These are phyloP conservation scores for Coracopsis vasa DNA, from an alignment of 2,113 vertebrate genomes.

Conservation along the genomic window DNA sequence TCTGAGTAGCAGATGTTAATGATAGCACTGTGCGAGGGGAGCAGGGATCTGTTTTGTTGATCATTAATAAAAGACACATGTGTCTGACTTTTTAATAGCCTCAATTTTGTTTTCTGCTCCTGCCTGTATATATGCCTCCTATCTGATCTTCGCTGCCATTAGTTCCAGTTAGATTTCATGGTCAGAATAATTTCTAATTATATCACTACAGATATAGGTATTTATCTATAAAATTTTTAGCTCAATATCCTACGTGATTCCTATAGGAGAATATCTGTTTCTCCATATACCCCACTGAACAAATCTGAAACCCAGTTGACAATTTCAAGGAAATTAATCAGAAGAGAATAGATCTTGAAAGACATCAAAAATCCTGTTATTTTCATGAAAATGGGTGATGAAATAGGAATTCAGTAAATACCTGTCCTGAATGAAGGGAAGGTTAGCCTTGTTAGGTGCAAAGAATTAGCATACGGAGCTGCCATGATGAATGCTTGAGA, in stretches of 20 bases:
- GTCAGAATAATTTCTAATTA: not conserved
- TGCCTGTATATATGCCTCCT: not conserved
- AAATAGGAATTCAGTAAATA: not conserved
- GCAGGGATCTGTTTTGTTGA: not conserved
- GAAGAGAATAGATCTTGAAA: not conserved
- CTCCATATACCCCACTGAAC: not conserved
- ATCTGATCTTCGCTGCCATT: not conserved
- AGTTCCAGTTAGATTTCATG: not conserved
- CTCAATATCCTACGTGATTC: not conserved
- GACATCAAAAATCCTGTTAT: not conserved
- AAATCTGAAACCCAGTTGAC: not conserved
- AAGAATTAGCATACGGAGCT: not conserved
- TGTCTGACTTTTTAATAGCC: not conserved
- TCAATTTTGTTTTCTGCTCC: not conserved
- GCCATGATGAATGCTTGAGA: not conserved
- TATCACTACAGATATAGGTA: not conserved
- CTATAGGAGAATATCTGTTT: not conserved
- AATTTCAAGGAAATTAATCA: not conserved
- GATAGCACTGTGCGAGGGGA: not conserved
- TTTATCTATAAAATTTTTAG: not conserved
- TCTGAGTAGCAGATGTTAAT: conserved; percentile 11
- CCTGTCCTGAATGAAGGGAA: not conserved
- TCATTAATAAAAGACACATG: not conserved
- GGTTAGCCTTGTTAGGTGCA: not conserved
- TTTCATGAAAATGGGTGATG: not conserved